Conservation (phyloP, 2,888 invertebrate genomes). For the Tetranychus piercei region DNA sequence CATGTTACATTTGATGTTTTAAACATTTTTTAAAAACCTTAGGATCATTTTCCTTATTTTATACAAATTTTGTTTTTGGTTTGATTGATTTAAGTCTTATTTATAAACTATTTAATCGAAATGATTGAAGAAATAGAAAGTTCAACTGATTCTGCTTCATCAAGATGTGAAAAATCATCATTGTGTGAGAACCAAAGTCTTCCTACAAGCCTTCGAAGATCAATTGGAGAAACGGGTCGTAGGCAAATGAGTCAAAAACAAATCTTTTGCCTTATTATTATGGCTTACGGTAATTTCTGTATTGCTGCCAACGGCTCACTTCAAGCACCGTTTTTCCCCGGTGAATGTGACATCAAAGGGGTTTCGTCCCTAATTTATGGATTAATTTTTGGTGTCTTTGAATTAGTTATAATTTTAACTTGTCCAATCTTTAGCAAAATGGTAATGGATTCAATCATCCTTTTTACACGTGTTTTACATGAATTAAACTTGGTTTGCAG, state of each 20-base stretch:
- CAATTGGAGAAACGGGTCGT: too few species aligned
- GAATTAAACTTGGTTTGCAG: neutral
- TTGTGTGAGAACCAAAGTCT: too few species aligned
- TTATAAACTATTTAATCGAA: too few species aligned
- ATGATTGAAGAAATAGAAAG: too few species aligned
- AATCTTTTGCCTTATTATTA: neutral
- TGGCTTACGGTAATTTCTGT: constrained; percentile 21
- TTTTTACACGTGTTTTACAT: neutral
- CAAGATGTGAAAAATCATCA: too few species aligned
- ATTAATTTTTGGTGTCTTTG: constrained; percentile 61
- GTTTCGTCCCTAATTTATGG: constrained; percentile 65
- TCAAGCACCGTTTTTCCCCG: constrained; percentile 65
- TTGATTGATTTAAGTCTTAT: too few species aligned
- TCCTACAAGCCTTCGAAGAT: too few species aligned
- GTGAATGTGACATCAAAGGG: constrained; percentile 61
- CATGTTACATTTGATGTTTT: too few species aligned
- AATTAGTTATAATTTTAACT: constrained; percentile 58
- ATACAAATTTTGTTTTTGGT: too few species aligned
- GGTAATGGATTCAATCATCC: constrained; percentile 43
- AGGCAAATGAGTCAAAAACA: neutral
- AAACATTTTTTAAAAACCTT: too few species aligned
- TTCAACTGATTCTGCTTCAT: too few species aligned
- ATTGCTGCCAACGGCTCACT: constrained; percentile 32
- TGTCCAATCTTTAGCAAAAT: constrained; percentile 65
- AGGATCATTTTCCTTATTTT: too few species aligned